These are phyloP conservation scores for Anneissia japonica DNA, from an alignment of 35 echinoderm and acorn worm species.

Conservation along the genomic window DNA sequence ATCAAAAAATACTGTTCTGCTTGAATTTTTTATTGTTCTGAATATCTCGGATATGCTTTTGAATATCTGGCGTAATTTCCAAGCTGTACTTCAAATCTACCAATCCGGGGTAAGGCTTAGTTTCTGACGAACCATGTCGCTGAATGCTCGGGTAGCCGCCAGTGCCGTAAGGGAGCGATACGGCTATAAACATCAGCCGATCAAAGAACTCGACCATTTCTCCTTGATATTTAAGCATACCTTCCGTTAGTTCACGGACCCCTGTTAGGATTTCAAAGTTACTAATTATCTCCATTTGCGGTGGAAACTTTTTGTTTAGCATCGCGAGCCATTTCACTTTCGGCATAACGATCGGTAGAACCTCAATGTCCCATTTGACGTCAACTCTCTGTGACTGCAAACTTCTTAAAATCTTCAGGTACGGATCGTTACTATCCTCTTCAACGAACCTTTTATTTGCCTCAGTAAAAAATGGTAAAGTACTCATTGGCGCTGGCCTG, in stretches of 20 bases:
- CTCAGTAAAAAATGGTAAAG: constrained; percentile 76
- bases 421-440: constrained; percentile 80
- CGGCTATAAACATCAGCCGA: constrained; percentile 77
- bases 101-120: constrained; percentile 72
- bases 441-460: constrained; percentile 57
- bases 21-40: constrained; percentile 32
- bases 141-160: constrained; percentile 91
- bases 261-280: constrained; percentile 58
- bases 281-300: constrained; percentile 84
- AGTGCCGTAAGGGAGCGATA: constrained; percentile 60
- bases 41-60: constrained; percentile 44
- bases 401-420: constrained; percentile 67
- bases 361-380: constrained; percentile 89
- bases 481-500: constrained; percentile 86
- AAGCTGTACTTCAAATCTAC: constrained; percentile 69
- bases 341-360: constrained; percentile 81
- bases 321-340: constrained; percentile 97
- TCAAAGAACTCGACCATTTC: constrained; percentile 97
- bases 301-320: constrained; percentile 82
- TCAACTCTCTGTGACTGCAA: constrained; percentile 74
- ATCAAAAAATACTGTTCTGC: constrained; percentile 23
- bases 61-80: constrained; percentile 82
- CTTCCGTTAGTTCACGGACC: constrained; percentile 87
- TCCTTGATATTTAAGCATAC: constrained; percentile 94
- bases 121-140: constrained; percentile 53